Base-by-base conservation (phyloP, 2,797 vertebrate species). In the Sebastes itinus region DNA sequence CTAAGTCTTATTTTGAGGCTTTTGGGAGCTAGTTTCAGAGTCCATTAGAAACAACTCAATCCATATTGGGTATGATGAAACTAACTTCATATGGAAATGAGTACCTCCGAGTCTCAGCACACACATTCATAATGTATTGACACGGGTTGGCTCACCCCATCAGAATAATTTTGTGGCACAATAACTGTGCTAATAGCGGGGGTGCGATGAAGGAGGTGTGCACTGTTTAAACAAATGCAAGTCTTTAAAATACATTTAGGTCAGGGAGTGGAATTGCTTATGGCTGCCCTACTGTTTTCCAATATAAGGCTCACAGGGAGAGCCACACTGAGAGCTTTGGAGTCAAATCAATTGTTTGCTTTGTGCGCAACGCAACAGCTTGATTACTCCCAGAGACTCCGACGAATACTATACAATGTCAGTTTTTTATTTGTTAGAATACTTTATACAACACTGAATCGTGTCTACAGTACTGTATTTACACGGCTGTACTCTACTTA, bases 211-310 rank as follows among this genome's bases (percentile, higher is more conserved):
- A 35, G 63, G 61, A 84, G 65, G 62, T 65, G 27, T 55, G 23
- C 38, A 14, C 65, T 78, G 59, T 83, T 89, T 82, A 87, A 87
- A 86, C 64, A 86, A 85, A 85, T 75, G 38, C 46, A 25, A 75
- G 61, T 54, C 78, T 87, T 88, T 87, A 85, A 81, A 88, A 79
- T 68, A 80, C 80, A 88, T 89, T 90, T 63, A 80, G 83, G 72
- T 72, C 74, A 76, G 64, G 28, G 66, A 87, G 77, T 66, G 78
- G 78, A 79, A 75, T 54, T 83, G 81, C 68, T 81, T 84, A 75
- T 72, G 77, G 82, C 80, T 83, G 66, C 69, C 77, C 52, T 55
- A 77, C 83, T 88, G 80, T 83, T 88, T 84, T 83, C 79, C 60
- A 77, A 83, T 83, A 78, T 32, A 27, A 78, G 42, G 46, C 85